Evolutionary conservation across 2,113 vertebrate species (phyloP), one percentile per base, ranked within the genome.

Genomic region (Cochlearius cochlearius): DNA sequence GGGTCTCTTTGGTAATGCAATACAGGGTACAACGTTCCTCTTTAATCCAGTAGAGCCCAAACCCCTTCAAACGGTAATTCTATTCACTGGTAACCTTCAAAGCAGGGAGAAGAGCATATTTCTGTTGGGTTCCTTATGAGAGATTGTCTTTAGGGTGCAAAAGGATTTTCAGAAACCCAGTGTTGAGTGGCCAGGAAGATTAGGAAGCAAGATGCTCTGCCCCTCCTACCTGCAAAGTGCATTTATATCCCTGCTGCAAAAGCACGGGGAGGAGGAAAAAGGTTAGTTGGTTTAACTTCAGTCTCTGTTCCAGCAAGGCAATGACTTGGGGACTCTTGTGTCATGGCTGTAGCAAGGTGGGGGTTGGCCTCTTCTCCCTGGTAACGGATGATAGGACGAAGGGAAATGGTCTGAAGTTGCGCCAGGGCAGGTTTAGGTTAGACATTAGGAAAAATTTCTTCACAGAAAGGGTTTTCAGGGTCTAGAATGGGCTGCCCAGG

Each of bases 271-370:
- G 5, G 18, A 64, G 27, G 47, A 64, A 69, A 38, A 79, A 14
- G 8, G 23, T 63, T 66, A 32, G 2, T 30, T 67, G 27, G 25
- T n/a, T 67, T 32, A 32, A 64, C 50, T 75, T 43, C 20, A 45
- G 27, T 56, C 17, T 69, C 14, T 45, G 13, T 55, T 75, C 64
- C 41, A 80, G 45, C 38, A 71, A 53, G 71, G 11, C 52, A 26
- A 55, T 0, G 0, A 6, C 32, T 4, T 56, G 56, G 60, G 15
- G 55, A 22, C 9, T 82, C 45, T 23, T 50, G 60, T 39, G 29
- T 45, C 36, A 43, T n/a, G n/a, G n/a, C n/a, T n/a, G n/a, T n/a
- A n/a, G n/a, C n/a, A n/a, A n/a, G n/a, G n/a, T n/a, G n/a, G n/a
- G n/a, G n/a, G n/a, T n/a, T n/a, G n/a, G n/a, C n/a, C n/a, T n/a